phyloP scores from a whole-genome alignment of 2,888 invertebrate species.

The Dendrolimus houi region DNA sequence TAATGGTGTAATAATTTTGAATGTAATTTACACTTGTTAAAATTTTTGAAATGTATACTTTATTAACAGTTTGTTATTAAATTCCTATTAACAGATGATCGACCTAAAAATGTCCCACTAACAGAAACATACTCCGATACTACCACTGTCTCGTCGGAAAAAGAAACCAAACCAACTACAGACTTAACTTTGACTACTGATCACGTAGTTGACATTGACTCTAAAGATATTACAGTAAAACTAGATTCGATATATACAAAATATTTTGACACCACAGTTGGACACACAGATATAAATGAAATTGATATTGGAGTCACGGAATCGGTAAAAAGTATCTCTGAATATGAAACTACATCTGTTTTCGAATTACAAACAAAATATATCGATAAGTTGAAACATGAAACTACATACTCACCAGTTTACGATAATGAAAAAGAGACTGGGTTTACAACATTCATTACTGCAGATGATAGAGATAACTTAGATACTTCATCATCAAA shows the following conservation, averaged over 20 bases:
- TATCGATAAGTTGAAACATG: not conserved
- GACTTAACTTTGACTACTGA: slow-evolving; percentile 25
- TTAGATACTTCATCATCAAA: not conserved
- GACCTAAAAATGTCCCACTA: slow-evolving; percentile 67
- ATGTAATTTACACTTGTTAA: not conserved
- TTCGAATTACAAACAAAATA: not conserved
- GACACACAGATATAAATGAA: too few relatives aligned
- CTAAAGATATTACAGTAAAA: not conserved
- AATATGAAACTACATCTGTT: not conserved
- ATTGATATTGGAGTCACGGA: too few relatives aligned
- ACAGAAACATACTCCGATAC: slow-evolving; percentile 56
- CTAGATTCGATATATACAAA: not conserved
- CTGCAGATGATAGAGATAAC: not conserved
- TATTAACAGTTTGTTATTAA: slow-evolving; percentile 48
- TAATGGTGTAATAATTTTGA: too few relatives aligned
- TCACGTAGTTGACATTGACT: slow-evolving; percentile 4
- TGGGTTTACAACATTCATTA: not conserved
- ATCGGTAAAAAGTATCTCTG: not conserved
- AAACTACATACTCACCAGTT: not conserved
- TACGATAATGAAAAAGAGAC: not conserved
- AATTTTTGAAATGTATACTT: slow-evolving; percentile 7
- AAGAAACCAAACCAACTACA: slow-evolving; percentile 30
- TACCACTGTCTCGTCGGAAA: slow-evolving; percentile 37
- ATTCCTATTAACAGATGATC: slow-evolving; percentile 73
- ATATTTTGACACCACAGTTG: not conserved